phyloP scores from a whole-genome alignment of 2,113 vertebrate species.

The Triplophysa rosa region DNA sequence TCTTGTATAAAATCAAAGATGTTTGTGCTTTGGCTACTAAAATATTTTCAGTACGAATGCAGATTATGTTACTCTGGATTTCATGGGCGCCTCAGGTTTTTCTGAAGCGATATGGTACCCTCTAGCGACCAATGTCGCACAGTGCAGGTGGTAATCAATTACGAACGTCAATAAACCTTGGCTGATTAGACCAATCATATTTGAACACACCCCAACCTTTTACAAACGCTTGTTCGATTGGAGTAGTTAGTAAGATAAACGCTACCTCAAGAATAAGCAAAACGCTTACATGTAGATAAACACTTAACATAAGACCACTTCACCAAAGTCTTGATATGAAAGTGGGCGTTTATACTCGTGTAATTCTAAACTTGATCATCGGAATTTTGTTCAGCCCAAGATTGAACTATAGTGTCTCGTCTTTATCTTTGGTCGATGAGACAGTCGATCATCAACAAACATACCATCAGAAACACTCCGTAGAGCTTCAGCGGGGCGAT shows the following conservation, averaged over 20 bases:
- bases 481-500: not conserved
- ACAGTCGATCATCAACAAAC: not conserved
- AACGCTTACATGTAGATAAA: not conserved
- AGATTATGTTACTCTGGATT: no score
- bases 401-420: not conserved
- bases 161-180: not conserved
- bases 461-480: not conserved
- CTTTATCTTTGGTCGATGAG: not conserved
- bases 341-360: not conserved
- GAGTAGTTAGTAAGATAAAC: not conserved
- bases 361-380: not conserved
- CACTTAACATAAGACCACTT: not conserved
- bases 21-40: no score
- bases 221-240: not conserved
- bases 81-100: no score
- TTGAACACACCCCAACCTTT: not conserved
- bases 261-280: not conserved
- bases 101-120: not conserved
- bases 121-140: not conserved
- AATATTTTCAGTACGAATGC: no score
- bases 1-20: no score
- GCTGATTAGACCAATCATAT: not conserved
- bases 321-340: slow-evolving; percentile 3
- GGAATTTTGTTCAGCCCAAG: not conserved
- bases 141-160: slow-evolving; percentile 3